Conservation (phyloP, 2,888 invertebrate genomes). For the Xestia xanthographa region DNA sequence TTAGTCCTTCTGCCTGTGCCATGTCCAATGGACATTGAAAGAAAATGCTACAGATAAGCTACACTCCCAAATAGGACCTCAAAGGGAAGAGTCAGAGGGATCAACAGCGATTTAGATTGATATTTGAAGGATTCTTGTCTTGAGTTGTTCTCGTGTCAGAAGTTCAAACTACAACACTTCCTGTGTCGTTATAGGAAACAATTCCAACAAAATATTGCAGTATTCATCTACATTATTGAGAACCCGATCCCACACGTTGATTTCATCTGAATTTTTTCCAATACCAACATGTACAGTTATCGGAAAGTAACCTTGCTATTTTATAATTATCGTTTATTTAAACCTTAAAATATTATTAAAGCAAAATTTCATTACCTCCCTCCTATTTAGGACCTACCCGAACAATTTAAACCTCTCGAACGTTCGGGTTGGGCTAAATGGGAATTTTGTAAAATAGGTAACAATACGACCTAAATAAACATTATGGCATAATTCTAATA, state of each 20-base stretch:
- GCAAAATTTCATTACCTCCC: constrained; percentile 46
- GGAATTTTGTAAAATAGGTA: constrained; percentile 61
- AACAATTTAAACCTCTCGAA: constrained; percentile 51
- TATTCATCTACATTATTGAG: background rate
- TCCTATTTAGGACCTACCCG: constrained; percentile 29
- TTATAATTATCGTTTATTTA: constrained; percentile 48
- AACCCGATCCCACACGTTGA: background rate
- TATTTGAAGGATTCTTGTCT: constrained; percentile 17
- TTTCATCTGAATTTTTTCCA: constrained; percentile 4
- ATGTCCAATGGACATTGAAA: constrained; percentile 63
- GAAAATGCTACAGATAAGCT: constrained; percentile 62
- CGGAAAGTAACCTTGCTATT: constrained; percentile 26
- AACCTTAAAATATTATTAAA: constrained; percentile 44
- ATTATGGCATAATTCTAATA: constrained; percentile 63
- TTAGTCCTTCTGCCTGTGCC: constrained; percentile 70
- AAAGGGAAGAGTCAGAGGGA: constrained; percentile 32
- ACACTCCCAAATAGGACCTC: constrained; percentile 51
- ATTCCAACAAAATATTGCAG: background rate
- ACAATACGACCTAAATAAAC: constrained; percentile 66
- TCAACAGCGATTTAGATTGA: constrained; percentile 38
- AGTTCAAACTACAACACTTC: constrained; percentile 11
- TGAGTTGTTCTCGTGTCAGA: background rate
- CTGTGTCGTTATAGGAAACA: background rate
- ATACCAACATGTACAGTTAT: constrained; percentile 19
- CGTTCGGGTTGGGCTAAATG: constrained; percentile 47